Base-by-base conservation (phyloP, 2,888 invertebrate genomes). In the Phalangium opilio region DNA sequence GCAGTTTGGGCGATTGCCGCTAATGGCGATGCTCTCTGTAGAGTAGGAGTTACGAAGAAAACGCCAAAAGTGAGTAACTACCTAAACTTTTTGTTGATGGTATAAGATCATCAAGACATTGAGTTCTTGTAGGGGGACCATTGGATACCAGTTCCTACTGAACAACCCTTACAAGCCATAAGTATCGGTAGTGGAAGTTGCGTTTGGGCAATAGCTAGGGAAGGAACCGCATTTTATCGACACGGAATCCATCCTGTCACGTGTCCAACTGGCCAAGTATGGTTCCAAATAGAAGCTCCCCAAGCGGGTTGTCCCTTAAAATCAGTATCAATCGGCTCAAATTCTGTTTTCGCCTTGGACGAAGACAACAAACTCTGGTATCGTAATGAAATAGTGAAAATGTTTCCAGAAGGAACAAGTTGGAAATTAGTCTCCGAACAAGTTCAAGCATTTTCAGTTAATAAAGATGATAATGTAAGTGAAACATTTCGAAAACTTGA, bases 21-120 rank as follows among this genome's bases (percentile, higher is more conserved):
- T 11, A 83, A 81, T 58, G 90, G 90, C 4, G 87, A 89, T 66
- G 85, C 83, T 10, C 75, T 91, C 52, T 79, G 81, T 57, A 71
- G 90, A 44, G 74, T 77, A 50, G 85, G 83, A 34, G 85, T 89
- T 2, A 77, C 81, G 1, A 69, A 73, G 55, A 66, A 75, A 3
- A 78, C 78, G 63, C 82, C 84, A 10, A 72, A 76, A 64, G 87
- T 86, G 66, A 70, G 70, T 51, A 36, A 44, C 43, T 33, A 18
- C 27, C 27, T 27, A n/a, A n/a, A n/a, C 27, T 8, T 27, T 27
- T 27, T 27, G 4, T 27, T 27, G 27, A 8, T n/a, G 27, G 27
- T 27, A 4, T 27, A 7, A 8, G 27, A 27, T 27, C 27, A 27
- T 7, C 8, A 27, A 7, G 8, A 27, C 4, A 27, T 27, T 27